Conservation (phyloP, 2,113 vertebrate species). For the Eublepharis macularius region DNA sequence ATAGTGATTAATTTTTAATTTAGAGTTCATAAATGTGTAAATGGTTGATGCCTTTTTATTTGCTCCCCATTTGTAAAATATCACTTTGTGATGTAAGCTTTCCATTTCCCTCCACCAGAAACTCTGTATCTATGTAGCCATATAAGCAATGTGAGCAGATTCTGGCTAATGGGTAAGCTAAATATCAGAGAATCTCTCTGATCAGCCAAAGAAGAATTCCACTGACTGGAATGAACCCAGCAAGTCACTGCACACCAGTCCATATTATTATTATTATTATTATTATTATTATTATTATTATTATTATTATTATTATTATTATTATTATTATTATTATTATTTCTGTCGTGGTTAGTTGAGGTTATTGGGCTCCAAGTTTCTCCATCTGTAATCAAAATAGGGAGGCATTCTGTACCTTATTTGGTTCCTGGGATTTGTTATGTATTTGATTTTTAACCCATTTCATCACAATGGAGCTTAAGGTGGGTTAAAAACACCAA, state of each 20-base stretch:
- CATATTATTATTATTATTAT: too few species aligned
- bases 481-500: too few species aligned
- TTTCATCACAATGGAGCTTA: too few species aligned
- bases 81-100: background rate
- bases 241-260: too few species aligned
- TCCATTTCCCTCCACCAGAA: background rate
- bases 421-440: too few species aligned
- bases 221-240: background rate
- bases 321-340: too few species aligned
- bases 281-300: too few species aligned
- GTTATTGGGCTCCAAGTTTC: background rate
- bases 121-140: too few species aligned
- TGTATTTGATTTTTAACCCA: too few species aligned
- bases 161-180: background rate
- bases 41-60: background rate
- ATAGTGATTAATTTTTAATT: conserved; percentile 18
- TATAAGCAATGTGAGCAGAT: background rate
- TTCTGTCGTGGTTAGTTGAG: too few species aligned
- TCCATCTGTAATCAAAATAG: background rate
- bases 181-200: background rate
- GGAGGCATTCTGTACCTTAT: background rate
- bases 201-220: too few species aligned
- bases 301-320: too few species aligned
- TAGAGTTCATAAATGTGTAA: conserved; percentile 9
- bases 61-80: background rate